Evolutionary conservation across 2,113 vertebrate genomes (phyloP).

Genomic region (Muntiacus muntjak): DNA sequence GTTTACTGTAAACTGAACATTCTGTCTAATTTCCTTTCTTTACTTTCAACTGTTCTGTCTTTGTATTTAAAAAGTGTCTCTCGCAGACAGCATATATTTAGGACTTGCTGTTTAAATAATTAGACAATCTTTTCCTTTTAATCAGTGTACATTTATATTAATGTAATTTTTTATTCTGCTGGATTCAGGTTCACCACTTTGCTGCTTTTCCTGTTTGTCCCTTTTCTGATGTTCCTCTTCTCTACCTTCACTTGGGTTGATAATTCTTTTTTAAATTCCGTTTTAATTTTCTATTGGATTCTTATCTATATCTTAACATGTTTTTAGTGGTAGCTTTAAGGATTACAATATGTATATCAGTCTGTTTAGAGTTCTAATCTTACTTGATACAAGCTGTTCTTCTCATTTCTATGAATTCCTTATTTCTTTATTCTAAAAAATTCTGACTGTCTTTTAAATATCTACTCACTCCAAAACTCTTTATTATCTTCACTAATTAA

Average conservation of each 20-base stretch:
- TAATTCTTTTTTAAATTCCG: not conserved
- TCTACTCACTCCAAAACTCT: not conserved
- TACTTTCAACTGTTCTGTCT: not conserved
- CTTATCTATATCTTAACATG: not conserved
- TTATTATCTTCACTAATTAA: not conserved
- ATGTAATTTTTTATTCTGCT: not conserved
- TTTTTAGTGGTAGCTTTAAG: not conserved
- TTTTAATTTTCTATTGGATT: not conserved
- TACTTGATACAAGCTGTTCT: not conserved
- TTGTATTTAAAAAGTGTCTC: not conserved
- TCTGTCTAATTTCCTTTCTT: not conserved
- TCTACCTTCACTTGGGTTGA: not conserved
- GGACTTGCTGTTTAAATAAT: not conserved
- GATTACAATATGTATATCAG: not conserved
- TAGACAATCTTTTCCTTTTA: not conserved
- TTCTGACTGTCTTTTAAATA: not conserved
- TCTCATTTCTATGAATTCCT: not conserved
- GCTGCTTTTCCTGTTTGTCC: not conserved
- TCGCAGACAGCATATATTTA: not conserved
- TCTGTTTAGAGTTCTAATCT: not conserved
- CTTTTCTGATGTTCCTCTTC: not conserved
- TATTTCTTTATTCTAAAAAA: slow-evolving; percentile 7
- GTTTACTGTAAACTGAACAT: not conserved
- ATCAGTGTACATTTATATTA: not conserved
- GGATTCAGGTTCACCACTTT: not conserved